Evolutionary conservation across 1,140 invertebrate genomes (phyloP).

Genomic region (Bombus pyrosoma): DNA sequence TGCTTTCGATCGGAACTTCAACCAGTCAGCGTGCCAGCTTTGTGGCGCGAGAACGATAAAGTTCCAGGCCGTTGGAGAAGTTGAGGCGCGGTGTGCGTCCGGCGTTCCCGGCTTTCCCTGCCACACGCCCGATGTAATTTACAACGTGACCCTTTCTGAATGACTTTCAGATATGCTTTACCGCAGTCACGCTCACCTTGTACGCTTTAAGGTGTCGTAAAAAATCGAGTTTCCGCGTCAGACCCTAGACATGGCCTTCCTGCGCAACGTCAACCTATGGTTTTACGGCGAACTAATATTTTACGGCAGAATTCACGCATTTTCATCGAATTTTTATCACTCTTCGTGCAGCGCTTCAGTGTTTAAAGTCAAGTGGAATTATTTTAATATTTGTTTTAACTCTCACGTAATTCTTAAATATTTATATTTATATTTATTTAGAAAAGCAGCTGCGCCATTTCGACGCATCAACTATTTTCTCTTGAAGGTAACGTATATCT

Average conservation of each 20-base stretch:
- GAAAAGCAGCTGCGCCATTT: background rate
- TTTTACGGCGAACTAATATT: background rate
- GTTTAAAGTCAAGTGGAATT: background rate
- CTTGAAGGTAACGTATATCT: no score
- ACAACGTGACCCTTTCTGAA: conserved; percentile 22
- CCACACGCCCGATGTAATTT: conserved; percentile 16
- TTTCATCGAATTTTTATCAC: background rate
- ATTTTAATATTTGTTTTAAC: background rate
- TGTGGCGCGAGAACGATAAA: conserved; percentile 13
- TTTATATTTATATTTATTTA: background rate
- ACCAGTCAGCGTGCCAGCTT: background rate
- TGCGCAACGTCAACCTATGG: background rate
- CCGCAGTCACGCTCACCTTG: background rate
- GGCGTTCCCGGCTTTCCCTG: background rate
- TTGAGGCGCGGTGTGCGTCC: background rate
- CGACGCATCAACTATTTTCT: no score
- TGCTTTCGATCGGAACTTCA: background rate
- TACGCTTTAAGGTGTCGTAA: conserved; percentile 35
- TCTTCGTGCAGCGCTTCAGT: background rate
- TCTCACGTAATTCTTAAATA: no score
- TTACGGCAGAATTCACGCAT: background rate
- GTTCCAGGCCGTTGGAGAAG: background rate
- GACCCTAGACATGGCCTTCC: background rate
- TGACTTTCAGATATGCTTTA: conserved; percentile 31
- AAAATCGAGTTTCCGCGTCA: conserved; percentile 20